phyloP scores from a whole-genome alignment of 2,113 vertebrate species.

The Cheirogaleus medius region DNA sequence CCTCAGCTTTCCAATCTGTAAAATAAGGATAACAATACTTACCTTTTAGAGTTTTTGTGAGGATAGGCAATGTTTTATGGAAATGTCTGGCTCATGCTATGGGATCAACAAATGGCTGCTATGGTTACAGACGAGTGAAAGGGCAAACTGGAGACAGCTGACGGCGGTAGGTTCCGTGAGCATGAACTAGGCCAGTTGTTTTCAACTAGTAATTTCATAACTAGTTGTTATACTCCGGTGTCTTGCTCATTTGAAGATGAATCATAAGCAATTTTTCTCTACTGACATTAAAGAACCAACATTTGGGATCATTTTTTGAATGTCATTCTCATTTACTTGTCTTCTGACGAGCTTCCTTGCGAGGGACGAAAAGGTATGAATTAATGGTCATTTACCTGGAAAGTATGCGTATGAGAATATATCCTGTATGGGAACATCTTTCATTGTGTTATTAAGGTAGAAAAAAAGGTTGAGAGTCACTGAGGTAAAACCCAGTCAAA shows the following conservation, averaged over 20 bases:
- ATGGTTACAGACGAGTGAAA: not conserved
- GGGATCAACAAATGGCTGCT: not conserved
- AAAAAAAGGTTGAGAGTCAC: not conserved
- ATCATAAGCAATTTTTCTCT: not conserved
- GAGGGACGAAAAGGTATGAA: not conserved
- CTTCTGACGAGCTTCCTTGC: not conserved
- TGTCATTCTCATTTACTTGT: not conserved
- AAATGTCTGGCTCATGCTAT: not conserved
- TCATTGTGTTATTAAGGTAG: not conserved
- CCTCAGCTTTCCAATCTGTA: not conserved
- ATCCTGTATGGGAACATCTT: not conserved
- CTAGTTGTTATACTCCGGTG: not conserved
- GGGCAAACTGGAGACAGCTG: not conserved
- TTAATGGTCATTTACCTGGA: not conserved
- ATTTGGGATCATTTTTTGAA: not conserved
- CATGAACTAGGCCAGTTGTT: not conserved
- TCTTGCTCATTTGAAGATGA: not conserved
- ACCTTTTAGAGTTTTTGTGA: not conserved
- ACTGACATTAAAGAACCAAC: not conserved
- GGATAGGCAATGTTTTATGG: not conserved
- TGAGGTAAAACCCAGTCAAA: not conserved
- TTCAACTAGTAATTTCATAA: not conserved
- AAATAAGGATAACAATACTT: not conserved
- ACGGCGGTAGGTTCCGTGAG: not conserved
- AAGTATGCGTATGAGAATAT: not conserved